These are phyloP conservation scores for Myotis findleyi DNA, from an alignment of 2,797 vertebrate species.

Conservation along the genomic window DNA sequence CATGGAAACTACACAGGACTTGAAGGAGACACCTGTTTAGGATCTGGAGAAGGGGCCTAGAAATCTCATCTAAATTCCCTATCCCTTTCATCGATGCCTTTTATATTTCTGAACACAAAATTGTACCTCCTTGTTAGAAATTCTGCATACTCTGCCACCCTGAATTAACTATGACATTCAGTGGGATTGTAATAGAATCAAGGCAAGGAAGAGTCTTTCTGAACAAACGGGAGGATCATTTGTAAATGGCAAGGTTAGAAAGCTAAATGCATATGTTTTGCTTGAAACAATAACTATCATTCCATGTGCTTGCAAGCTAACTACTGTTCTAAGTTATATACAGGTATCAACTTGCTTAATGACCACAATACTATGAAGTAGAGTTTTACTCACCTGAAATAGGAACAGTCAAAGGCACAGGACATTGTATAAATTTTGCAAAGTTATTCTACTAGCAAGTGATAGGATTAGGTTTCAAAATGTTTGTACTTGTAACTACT, in stretches of 20 bases:
- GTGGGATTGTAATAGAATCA: background rate
- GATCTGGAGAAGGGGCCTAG: background rate
- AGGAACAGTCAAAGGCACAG: background rate
- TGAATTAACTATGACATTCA: background rate
- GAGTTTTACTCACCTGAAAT: slow-evolving; percentile 10
- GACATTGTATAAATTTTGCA: background rate
- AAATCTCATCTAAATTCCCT: background rate
- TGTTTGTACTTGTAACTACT: background rate
- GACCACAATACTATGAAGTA: background rate
- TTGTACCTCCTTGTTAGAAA: background rate
- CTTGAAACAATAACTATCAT: background rate
- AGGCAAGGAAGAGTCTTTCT: background rate
- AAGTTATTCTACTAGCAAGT: background rate
- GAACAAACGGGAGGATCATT: background rate
- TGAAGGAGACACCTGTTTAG: background rate
- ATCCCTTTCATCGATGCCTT: background rate
- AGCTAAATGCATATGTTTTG: background rate
- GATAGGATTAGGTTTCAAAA: background rate
- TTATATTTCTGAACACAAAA: background rate
- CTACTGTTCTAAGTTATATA: background rate
- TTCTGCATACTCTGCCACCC: background rate
- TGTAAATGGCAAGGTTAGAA: background rate
- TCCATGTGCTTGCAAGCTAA: background rate
- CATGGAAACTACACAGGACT: background rate
- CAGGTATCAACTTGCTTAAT: background rate